These are phyloP conservation scores for Cassiopea xamachana DNA, from an alignment of 30 jellyfish, hydroid and myxozoan species.

Conservation along the genomic window DNA sequence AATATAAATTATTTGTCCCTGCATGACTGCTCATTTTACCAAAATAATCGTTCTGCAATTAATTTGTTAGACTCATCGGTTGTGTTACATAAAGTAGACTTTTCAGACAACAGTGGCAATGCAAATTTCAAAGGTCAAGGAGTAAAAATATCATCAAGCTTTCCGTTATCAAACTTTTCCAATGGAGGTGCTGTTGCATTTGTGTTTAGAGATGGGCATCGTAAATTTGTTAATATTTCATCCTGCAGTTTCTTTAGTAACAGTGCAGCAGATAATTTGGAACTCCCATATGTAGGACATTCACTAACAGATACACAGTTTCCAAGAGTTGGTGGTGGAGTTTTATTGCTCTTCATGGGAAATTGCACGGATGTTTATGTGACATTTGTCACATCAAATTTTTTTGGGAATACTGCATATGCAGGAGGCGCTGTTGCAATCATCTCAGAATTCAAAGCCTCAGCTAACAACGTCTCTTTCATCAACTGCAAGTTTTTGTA, in stretches of 20 bases:
- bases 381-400: slow-evolving; percentile 11
- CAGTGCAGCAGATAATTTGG: slow-evolving; percentile 45
- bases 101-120: slow-evolving; percentile 56
- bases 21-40: slow-evolving; percentile 27
- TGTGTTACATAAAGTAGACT: slow-evolving; percentile 1
- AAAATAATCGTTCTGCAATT: slow-evolving; percentile 77
- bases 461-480: slow-evolving; percentile 26
- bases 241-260: slow-evolving; percentile 43
- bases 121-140: slow-evolving; percentile 1
- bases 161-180: slow-evolving; percentile 72
- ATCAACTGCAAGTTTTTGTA: slow-evolving; percentile 15
- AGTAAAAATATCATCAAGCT: not conserved
- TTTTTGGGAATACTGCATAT: slow-evolving; percentile 63
- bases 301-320: slow-evolving; percentile 20
- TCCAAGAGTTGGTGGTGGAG: slow-evolving; percentile 89
- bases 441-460: slow-evolving; percentile 53
- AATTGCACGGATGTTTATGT: slow-evolving; percentile 27
- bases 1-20: slow-evolving; percentile 16
- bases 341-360: slow-evolving; percentile 50
- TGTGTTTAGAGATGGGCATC: slow-evolving; percentile 16
- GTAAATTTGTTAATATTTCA: slow-evolving; percentile 1
- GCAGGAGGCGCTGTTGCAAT: slow-evolving; percentile 89
- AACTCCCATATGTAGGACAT: slow-evolving; percentile 22
- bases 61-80: slow-evolving; percentile 74
- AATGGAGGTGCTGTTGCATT: slow-evolving; percentile 88